Evolutionary conservation across 2,113 vertebrate species (phyloP).

Genomic region (Onychostoma macrolepis): DNA sequence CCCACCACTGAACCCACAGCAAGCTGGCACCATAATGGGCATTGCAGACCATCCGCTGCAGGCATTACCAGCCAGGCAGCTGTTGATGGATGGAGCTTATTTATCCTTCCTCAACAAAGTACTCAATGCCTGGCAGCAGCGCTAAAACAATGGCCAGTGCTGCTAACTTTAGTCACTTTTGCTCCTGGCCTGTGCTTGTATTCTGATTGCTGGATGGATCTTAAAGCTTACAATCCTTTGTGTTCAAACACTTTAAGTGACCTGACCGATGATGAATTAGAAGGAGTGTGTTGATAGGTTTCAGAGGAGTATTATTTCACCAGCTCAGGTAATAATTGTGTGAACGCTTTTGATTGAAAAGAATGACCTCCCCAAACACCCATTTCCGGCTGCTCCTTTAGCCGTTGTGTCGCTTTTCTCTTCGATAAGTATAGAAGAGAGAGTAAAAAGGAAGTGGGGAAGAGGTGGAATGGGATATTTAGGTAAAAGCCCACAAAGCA

Average conservation of each 20-base stretch:
- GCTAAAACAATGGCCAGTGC: not conserved
- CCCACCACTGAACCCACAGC: not conserved
- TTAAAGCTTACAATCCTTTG: not conserved
- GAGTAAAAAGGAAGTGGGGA: not conserved
- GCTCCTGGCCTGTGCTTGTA: not conserved
- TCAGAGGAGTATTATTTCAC: constrained; percentile 1
- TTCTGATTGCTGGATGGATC: not conserved
- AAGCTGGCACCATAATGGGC: constrained; percentile 9
- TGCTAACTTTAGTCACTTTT: not conserved
- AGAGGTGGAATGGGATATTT: not conserved
- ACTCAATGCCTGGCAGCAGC: not conserved
- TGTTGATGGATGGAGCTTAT: constrained; percentile 38
- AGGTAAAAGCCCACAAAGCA: not conserved
- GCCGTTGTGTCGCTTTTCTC: not conserved
- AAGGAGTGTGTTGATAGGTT: no score
- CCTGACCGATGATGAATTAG: not conserved
- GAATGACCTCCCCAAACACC: not conserved
- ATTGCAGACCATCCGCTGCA: constrained; percentile 16
- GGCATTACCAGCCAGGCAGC: constrained; percentile 16
- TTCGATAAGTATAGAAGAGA: not conserved
- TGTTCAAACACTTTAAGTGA: constrained; percentile 7
- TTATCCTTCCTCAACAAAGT: constrained; percentile 28
- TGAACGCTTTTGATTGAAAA: constrained; percentile 37
- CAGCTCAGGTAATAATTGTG: constrained; percentile 18
- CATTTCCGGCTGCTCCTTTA: not conserved